These are phyloP conservation scores for Periplaneta americana DNA, from an alignment of 1,140 invertebrate species.

Conservation along the genomic window DNA sequence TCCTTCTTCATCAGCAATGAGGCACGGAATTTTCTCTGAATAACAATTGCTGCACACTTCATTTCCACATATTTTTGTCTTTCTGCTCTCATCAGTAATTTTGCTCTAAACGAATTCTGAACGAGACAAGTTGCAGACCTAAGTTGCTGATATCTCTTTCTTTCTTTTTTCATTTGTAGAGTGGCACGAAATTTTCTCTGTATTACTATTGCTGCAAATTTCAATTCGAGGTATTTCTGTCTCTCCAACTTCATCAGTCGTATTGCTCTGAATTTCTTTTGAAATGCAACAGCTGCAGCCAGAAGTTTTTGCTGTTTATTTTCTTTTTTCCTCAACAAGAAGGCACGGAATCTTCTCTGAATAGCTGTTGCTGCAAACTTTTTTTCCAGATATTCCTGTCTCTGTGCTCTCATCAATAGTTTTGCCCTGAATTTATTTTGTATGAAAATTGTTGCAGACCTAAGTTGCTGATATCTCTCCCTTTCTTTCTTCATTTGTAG, in stretches of 20 bases:
- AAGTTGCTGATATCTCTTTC: background rate
- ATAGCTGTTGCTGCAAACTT: conserved; percentile 3
- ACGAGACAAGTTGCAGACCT: background rate
- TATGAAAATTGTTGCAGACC: conserved; percentile 30
- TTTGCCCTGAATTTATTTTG: conserved; percentile 40
- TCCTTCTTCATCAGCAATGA: background rate
- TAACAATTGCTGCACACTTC: conserved; percentile 30
- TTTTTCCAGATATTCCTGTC: background rate
- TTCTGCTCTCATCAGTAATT: conserved; percentile 32
- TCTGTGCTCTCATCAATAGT: conserved; percentile 21
- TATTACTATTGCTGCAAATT: background rate
- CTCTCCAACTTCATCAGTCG: background rate
- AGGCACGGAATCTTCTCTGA: conserved; percentile 31
- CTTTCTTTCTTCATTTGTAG: background rate
- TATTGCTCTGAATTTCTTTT: background rate
- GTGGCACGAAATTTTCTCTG: background rate
- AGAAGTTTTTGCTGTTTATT: background rate
- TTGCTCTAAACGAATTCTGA: background rate
- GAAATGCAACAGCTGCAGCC: background rate
- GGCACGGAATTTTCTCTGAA: conserved; percentile 42
- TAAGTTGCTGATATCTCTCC: conserved; percentile 22
- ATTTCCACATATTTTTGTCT: conserved; percentile 34
- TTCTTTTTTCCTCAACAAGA: conserved; percentile 31
- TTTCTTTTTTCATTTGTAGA: background rate
- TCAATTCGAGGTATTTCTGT: background rate